Evolutionary conservation across 2,888 invertebrate genomes (phyloP).

Genomic region (Eledona agricola): DNA sequence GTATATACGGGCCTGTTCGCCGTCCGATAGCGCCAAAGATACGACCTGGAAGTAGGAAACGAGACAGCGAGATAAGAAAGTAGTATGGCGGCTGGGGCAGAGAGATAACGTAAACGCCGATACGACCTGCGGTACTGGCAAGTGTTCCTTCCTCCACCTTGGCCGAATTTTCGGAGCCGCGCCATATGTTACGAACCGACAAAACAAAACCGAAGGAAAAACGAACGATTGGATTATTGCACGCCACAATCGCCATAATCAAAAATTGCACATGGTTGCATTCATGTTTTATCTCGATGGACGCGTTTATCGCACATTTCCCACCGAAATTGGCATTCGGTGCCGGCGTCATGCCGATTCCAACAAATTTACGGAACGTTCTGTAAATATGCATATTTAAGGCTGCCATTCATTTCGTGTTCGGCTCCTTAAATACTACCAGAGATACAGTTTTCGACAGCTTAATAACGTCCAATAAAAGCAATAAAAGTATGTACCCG

Average conservation of each 20-base stretch:
- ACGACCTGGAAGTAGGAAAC: constrained; percentile 61
- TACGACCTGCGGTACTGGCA: constrained; percentile 53
- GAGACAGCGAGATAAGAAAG: constrained; percentile 61
- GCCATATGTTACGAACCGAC: no score
- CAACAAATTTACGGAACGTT: constrained; percentile 19
- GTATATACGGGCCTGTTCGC: constrained; percentile 55
- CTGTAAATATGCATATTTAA: constrained; percentile 36
- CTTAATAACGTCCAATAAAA: no score
- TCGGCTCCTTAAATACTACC: no score
- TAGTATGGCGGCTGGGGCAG: constrained; percentile 61
- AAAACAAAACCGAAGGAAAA: constrained; percentile 33
- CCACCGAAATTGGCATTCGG: constrained; percentile 32
- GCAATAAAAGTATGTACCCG: no score
- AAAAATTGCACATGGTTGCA: constrained; percentile 59
- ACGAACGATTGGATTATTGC: constrained; percentile 44
- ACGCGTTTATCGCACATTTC: constrained; percentile 21
- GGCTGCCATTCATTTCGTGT: constrained; percentile 37
- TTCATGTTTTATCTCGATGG: constrained; percentile 47
- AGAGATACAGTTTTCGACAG: no score
- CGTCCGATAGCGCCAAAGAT: constrained; percentile 60
- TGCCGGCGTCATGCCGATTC: constrained; percentile 17
- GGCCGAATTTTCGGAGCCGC: no score
- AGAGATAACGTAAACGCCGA: constrained; percentile 59
- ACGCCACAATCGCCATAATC: constrained; percentile 55
- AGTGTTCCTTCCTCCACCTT: constrained; percentile 13